A percentile compares a stretch with the other conserved stretches of the same genome.
Evolutionary conservation across 2,113 vertebrate genomes (phyloP).

Genomic region (Cynocephalus volans): DNA sequence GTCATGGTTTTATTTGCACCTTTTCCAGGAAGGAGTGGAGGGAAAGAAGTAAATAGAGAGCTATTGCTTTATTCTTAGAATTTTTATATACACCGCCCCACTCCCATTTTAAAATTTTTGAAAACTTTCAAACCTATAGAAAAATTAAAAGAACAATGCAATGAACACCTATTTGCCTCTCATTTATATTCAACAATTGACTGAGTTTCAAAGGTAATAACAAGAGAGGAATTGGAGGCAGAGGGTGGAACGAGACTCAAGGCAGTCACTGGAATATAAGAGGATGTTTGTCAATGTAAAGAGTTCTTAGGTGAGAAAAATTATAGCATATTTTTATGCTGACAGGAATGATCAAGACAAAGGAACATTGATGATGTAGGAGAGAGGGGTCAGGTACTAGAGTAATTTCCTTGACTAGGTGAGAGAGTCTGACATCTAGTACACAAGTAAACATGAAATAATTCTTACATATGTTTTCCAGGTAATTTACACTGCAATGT

Average conservation of each 20-base stretch:
- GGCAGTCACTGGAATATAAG: not conserved
- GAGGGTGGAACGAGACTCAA: not conserved
- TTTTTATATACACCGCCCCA: not conserved
- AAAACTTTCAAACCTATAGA: not conserved
- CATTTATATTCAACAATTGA: not conserved
- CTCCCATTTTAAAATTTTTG: not conserved
- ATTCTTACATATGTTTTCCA: not conserved
- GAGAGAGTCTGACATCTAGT: not conserved
- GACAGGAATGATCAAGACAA: not conserved
- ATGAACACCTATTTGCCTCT: not conserved
- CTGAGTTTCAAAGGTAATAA: not conserved
- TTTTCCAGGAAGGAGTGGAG: not conserved
- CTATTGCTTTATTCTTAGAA: not conserved
- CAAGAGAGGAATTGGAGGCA: not conserved
- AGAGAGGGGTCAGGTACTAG: not conserved
- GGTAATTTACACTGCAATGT: not conserved
- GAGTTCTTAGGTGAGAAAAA: not conserved
- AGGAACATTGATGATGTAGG: not conserved
- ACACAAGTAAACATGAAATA: not conserved
- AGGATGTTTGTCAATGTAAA: not conserved
- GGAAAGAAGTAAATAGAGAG: not conserved
- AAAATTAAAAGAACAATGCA: not conserved
- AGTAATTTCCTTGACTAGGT: not conserved
- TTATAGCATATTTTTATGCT: not conserved
- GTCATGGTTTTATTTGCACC: not conserved